phyloP scores from a whole-genome alignment of 2,797 vertebrate genomes.

The Siniperca scherzeri region DNA sequence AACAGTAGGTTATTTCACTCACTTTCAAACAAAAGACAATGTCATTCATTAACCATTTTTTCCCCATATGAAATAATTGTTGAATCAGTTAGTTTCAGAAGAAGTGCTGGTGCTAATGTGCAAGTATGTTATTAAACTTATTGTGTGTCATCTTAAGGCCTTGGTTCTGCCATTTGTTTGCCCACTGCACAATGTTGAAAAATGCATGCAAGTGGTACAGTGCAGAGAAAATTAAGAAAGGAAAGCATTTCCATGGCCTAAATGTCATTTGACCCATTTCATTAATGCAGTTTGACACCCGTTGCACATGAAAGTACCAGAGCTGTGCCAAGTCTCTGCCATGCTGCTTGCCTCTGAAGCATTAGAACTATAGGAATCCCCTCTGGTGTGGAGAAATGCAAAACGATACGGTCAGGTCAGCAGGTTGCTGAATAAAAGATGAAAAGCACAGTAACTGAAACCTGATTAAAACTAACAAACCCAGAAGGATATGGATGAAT shows the following conservation, averaged over 20 bases:
- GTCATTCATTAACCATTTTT: too few relatives aligned
- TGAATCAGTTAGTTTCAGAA: too few relatives aligned
- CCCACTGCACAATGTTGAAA: neutral
- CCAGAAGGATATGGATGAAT: neutral
- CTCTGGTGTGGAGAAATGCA: neutral
- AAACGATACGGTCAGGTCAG: neutral
- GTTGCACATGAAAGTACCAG: slow-evolving; percentile 7
- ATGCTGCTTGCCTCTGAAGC: slow-evolving; percentile 8
- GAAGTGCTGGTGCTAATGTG: neutral
- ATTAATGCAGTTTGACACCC: slow-evolving; percentile 26
- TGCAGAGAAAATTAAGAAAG: slow-evolving; percentile 17
- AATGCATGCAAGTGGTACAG: neutral
- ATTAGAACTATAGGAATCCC: neutral
- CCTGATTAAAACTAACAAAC: neutral
- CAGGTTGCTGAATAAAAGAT: neutral
- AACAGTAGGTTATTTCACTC: too few relatives aligned
- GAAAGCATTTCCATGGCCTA: slow-evolving; percentile 5
- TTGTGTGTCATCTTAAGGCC: too few relatives aligned
- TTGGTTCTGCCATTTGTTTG: neutral
- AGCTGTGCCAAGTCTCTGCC: slow-evolving; percentile 8
- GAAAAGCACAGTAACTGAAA: neutral
- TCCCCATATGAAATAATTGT: neutral
- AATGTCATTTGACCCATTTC: slow-evolving; percentile 44
- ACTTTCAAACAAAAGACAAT: too few relatives aligned
- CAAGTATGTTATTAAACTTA: neutral